Evolutionary conservation across 2,888 invertebrate species (phyloP).

Genomic region (Hofmannophila pseudospretella): DNA sequence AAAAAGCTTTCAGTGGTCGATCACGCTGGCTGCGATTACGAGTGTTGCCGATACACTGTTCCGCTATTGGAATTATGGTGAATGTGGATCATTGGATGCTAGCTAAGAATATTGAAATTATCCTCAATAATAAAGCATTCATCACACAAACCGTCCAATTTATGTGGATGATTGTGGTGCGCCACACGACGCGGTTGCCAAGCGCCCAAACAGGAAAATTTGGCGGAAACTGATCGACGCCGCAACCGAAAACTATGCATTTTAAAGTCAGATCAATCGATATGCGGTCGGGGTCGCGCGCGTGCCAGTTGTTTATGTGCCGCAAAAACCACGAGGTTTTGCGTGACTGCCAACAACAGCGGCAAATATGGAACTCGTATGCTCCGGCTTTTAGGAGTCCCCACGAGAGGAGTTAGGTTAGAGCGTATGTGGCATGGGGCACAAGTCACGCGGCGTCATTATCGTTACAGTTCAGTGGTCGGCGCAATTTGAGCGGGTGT

Average conservation of each 20-base stretch:
- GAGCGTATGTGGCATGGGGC: conserved; percentile 54
- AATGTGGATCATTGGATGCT: conserved; percentile 22
- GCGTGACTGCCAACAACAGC: conserved; percentile 65
- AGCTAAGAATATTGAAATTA: background rate
- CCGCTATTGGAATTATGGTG: conserved; percentile 40
- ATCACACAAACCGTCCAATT: conserved; percentile 40
- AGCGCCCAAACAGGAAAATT: conserved; percentile 65
- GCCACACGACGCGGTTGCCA: conserved; percentile 59
- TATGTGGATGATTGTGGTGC: conserved; percentile 45
- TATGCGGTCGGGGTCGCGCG: conserved; percentile 61
- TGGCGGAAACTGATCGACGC: conserved; percentile 64
- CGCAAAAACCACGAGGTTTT: conserved; percentile 69
- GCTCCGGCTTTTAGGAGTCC: conserved; percentile 64
- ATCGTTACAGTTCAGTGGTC: conserved; percentile 64
- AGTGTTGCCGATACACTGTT: conserved; percentile 49
- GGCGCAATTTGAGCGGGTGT: conserved; percentile 58
- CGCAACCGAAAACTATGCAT: conserved; percentile 65
- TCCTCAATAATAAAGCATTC: conserved; percentile 16
- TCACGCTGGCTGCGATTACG: conserved; percentile 58
- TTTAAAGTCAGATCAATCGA: conserved; percentile 71
- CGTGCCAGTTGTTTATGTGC: conserved; percentile 71
- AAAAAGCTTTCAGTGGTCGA: conserved; percentile 72
- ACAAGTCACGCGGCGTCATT: conserved; percentile 58
- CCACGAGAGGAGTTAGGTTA: conserved; percentile 65
- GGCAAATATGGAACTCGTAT: conserved; percentile 37